phyloP scores from a whole-genome alignment of 2,888 invertebrate species.

The Pheosia tremula region DNA sequence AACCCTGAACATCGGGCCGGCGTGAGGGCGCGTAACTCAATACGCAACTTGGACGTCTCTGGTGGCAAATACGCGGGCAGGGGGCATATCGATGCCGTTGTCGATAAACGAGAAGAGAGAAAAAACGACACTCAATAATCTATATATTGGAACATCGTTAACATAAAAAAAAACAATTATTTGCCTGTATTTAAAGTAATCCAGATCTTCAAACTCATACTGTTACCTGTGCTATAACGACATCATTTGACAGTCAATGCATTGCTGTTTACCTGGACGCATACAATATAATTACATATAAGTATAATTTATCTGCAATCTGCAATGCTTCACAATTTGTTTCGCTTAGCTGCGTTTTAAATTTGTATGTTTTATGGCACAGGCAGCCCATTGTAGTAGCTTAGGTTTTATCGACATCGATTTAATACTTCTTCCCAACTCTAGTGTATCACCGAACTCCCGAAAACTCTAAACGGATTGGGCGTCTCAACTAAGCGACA shows the following conservation, averaged over 20 bases:
- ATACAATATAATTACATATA: too few relatives aligned
- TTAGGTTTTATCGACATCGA: constrained; percentile 18
- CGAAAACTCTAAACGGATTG: constrained; percentile 80
- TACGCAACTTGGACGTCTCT: constrained; percentile 78
- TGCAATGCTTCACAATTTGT: too few relatives aligned
- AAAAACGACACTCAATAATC: neutral
- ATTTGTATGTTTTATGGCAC: too few relatives aligned
- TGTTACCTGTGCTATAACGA: too few relatives aligned
- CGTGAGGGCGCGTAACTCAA: constrained; percentile 74
- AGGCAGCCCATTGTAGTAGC: neutral
- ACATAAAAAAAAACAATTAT: too few relatives aligned
- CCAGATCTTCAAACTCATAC: too few relatives aligned
- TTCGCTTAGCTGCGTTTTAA: too few relatives aligned
- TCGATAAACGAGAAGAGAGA: neutral
- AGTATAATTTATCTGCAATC: too few relatives aligned
- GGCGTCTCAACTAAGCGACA: constrained; percentile 82
- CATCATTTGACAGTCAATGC: too few relatives aligned
- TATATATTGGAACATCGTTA: too few relatives aligned
- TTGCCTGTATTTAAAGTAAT: too few relatives aligned
- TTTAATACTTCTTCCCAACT: constrained; percentile 19
- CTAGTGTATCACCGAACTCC: constrained; percentile 52
- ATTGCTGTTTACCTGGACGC: too few relatives aligned
- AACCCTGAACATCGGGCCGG: constrained; percentile 72
- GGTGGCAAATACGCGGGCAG: constrained; percentile 44
- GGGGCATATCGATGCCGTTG: constrained; percentile 7